These are phyloP conservation scores for Lycaena phlaeas DNA, from an alignment of 2,888 invertebrate species.

Conservation along the genomic window DNA sequence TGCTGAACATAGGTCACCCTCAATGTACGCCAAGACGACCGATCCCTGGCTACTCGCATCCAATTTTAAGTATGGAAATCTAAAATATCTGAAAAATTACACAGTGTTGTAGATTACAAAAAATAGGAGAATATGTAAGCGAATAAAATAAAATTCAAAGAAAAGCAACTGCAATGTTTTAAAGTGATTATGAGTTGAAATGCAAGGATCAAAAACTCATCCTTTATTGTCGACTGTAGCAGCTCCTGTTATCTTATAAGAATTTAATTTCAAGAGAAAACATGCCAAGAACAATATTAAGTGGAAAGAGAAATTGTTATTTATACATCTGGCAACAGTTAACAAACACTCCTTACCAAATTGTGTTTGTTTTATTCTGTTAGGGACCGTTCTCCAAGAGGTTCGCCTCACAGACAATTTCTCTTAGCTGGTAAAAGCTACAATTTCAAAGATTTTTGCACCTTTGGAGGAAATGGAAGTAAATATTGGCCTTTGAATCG, in stretches of 20 bases:
- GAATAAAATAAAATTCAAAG: too few species aligned
- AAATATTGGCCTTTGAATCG: not conserved
- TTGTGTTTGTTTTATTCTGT: slow-evolving; percentile 45
- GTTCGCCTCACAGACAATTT: slow-evolving; percentile 23
- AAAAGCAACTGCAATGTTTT: too few species aligned
- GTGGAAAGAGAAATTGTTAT: slow-evolving; percentile 32
- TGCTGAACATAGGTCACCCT: too few species aligned
- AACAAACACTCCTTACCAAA: slow-evolving; percentile 48
- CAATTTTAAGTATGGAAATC: too few species aligned
- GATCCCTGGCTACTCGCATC: too few species aligned
- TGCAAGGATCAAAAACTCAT: too few species aligned
- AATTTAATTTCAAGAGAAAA: slow-evolving; percentile 6
- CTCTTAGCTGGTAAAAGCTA: slow-evolving; percentile 13
- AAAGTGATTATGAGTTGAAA: too few species aligned
- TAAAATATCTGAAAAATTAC: too few species aligned
- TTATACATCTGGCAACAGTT: slow-evolving; percentile 33
- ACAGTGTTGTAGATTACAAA: too few species aligned
- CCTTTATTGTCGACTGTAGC: too few species aligned
- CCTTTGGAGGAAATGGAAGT: slow-evolving; percentile 7
- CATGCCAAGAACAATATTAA: slow-evolving; percentile 7
- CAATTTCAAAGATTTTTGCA: slow-evolving; percentile 13
- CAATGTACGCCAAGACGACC: too few species aligned
- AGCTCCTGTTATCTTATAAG: slow-evolving; percentile 2
- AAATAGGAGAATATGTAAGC: too few species aligned
- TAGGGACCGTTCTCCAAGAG: slow-evolving; percentile 24